Evolutionary conservation across 53 echinoderm and acorn worm species (phyloP).

Genomic region (Antedon mediterranea): DNA sequence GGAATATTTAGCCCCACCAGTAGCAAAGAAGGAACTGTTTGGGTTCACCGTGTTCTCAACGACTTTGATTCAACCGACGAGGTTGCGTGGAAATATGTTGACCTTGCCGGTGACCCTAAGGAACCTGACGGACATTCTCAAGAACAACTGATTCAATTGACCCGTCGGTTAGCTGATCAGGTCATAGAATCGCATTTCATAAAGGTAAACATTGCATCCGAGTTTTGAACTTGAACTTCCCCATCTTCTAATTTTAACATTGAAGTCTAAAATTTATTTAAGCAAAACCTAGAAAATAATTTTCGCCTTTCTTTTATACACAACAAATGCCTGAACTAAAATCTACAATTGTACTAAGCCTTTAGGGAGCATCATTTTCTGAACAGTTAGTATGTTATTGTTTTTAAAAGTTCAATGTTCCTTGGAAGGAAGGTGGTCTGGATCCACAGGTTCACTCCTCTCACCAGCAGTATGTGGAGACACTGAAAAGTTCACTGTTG

Average conservation of each 20-base stretch:
- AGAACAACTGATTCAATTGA: conserved; percentile 74
- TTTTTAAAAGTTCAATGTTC: conserved; percentile 53
- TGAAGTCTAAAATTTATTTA: no score
- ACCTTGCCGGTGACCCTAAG: conserved; percentile 39
- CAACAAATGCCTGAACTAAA: no score
- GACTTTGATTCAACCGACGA: conserved; percentile 68
- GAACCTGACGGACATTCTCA: conserved; percentile 50
- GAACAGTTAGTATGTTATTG: no score
- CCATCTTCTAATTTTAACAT: no score
- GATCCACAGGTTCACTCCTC: conserved; percentile 65
- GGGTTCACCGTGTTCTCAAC: conserved; percentile 66
- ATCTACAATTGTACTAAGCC: no score
- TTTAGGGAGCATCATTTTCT: no score
- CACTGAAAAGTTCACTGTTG: conserved; percentile 50
- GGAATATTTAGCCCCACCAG: conserved; percentile 76
- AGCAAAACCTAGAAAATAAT: no score
- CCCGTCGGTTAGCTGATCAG: conserved; percentile 65
- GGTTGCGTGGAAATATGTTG: conserved; percentile 59
- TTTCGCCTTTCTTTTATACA: no score
- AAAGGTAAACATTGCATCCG: no score
- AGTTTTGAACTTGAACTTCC: no score
- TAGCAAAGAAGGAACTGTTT: conserved; percentile 63
- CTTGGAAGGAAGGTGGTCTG: conserved; percentile 74
- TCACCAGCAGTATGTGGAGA: conserved; percentile 69
- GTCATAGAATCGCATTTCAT: conserved; percentile 70